phyloP scores from a whole-genome alignment of 2,888 invertebrate genomes.

The Heterodera filipjevi region DNA sequence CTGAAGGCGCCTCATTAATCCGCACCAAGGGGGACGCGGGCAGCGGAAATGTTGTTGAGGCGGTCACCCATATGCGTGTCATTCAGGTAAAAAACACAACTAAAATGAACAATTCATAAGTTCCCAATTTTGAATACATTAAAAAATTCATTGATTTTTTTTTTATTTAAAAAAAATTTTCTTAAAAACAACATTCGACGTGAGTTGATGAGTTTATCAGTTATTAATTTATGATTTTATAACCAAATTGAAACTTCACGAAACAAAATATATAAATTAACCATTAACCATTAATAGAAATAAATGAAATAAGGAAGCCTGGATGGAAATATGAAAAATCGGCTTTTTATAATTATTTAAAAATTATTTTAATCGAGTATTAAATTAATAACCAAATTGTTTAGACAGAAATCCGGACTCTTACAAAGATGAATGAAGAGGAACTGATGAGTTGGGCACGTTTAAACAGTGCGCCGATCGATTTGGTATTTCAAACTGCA shows the following conservation, averaged over 20 bases:
- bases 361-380: neutral
- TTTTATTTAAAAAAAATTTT: too few species aligned
- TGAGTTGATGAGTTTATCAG: too few species aligned
- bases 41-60: slow-evolving; percentile 26
- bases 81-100: neutral
- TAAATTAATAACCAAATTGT: neutral
- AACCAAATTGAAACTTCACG: too few species aligned
- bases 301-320: too few species aligned
- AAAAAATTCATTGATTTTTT: too few species aligned
- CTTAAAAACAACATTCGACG: too few species aligned
- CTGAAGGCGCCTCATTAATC: slow-evolving; percentile 17
- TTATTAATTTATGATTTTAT: too few species aligned
- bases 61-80: slow-evolving; percentile 16
- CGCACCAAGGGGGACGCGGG: slow-evolving; percentile 27
- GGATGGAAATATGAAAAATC: too few species aligned
- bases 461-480: slow-evolving; percentile 18
- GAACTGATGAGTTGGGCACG: slow-evolving; percentile 16
- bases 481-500: neutral
- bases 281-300: too few species aligned
- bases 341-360: neutral
- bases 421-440: slow-evolving; percentile 12
- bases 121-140: too few species aligned
- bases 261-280: too few species aligned
- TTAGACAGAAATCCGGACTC: slow-evolving; percentile 1
- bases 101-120: neutral